These are phyloP conservation scores for Dolichallabes microphthalmus DNA, from an alignment of 2,113 vertebrate species.

Conservation along the genomic window DNA sequence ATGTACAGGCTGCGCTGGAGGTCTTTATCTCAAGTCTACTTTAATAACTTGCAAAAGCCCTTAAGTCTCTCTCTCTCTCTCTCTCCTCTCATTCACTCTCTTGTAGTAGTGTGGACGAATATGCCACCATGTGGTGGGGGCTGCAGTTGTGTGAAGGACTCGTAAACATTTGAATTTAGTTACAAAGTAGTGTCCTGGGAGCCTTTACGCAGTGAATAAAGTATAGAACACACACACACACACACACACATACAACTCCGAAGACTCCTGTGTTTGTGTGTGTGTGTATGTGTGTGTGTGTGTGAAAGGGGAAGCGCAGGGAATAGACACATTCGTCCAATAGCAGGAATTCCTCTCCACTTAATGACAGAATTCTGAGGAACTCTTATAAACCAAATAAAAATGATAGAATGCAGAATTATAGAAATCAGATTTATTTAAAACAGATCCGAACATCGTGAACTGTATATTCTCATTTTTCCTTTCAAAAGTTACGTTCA, in stretches of 20 bases:
- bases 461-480: not conserved
- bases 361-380: slow-evolving; percentile 31
- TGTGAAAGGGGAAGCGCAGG: not conserved
- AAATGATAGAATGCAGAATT: not conserved
- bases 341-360: slow-evolving; percentile 40
- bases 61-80: not conserved
- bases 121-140: slow-evolving; percentile 52
- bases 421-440: not conserved
- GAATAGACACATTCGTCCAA: slow-evolving; percentile 38
- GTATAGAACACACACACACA: not conserved
- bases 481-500: not conserved
- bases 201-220: not conserved
- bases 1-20: not conserved
- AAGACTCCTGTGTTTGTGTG: not conserved
- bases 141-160: not conserved
- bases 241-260: not conserved
- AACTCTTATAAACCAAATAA: not conserved
- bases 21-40: not conserved
- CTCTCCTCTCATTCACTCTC: slow-evolving; percentile 3
- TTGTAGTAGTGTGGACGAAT: slow-evolving; percentile 1
- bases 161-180: not conserved
- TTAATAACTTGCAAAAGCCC: not conserved
- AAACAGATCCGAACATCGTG: not conserved
- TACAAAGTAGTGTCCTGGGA: not conserved
- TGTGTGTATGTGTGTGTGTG: slow-evolving; percentile 12